These are phyloP conservation scores for Lasius platythorax DNA, from an alignment of 2,888 invertebrate genomes.

Conservation along the genomic window DNA sequence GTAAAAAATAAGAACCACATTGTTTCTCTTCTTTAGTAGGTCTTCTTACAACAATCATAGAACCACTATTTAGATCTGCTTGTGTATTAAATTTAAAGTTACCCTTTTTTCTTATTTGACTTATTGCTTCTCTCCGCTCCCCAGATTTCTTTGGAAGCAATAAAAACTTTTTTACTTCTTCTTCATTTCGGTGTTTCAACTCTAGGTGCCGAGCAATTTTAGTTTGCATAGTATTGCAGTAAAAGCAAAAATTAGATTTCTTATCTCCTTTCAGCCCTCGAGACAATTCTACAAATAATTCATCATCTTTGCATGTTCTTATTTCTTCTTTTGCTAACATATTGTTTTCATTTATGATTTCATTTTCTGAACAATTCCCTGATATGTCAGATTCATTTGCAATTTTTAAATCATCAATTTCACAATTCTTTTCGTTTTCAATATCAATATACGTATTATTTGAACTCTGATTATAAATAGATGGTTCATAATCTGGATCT, in stretches of 20 bases:
- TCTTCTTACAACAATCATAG: constrained; percentile 25
- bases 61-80: constrained; percentile 6
- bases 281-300: constrained; percentile 3
- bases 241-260: constrained; percentile 9
- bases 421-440: neutral
- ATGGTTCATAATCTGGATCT: constrained; percentile 13
- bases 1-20: neutral
- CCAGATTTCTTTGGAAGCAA: neutral
- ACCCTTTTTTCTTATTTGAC: neutral
- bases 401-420: constrained; percentile 10
- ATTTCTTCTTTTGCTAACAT: neutral
- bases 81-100: constrained; percentile 12
- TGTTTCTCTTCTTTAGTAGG: neutral
- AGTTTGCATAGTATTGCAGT: constrained; percentile 16
- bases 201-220: constrained; percentile 10
- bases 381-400: neutral
- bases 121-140: neutral
- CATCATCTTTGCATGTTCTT: neutral
- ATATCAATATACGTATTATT: neutral
- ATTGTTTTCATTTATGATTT: neutral
- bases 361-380: neutral
- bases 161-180: neutral
- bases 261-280: constrained; percentile 10
- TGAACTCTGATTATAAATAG: neutral
- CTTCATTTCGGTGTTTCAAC: neutral